These are phyloP conservation scores for Brachionus manjavacas DNA, from an alignment of 1,140 invertebrate species.

Conservation along the genomic window DNA sequence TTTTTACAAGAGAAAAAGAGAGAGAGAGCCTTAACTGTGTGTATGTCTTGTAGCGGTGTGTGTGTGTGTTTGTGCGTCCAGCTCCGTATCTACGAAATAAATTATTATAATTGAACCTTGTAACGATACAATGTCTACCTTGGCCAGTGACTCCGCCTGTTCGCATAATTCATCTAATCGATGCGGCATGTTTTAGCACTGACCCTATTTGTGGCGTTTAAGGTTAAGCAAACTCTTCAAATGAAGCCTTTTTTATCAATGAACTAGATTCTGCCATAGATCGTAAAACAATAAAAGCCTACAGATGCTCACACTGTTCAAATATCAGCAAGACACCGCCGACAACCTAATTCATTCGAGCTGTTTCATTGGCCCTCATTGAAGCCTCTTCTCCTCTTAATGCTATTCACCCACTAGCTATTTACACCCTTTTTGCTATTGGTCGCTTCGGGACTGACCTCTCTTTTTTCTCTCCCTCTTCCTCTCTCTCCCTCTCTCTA, in stretches of 20 bases:
- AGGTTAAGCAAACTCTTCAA: conserved; percentile 1
- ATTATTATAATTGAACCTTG: conserved; percentile 19
- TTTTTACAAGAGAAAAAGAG: background rate
- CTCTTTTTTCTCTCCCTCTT: background rate
- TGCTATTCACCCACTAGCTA: background rate
- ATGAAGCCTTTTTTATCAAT: background rate
- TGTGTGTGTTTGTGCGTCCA: background rate
- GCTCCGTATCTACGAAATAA: background rate
- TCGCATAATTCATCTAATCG: background rate
- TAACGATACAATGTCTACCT: background rate
- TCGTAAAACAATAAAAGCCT: background rate
- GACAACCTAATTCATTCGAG: background rate
- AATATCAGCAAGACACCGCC: background rate
- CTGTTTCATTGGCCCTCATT: background rate
- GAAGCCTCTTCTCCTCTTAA: background rate
- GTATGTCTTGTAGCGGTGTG: background rate
- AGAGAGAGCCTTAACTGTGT: background rate
- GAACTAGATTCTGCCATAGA: background rate
- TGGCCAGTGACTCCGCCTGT: background rate
- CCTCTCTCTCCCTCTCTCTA: background rate
- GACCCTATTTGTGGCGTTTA: background rate
- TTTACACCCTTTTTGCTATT: background rate
- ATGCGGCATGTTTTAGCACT: background rate
- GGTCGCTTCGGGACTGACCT: background rate
- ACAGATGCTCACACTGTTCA: background rate